These are phyloP conservation scores for Varroa destructor DNA, from an alignment of 1,140 invertebrate species.

Conservation along the genomic window DNA sequence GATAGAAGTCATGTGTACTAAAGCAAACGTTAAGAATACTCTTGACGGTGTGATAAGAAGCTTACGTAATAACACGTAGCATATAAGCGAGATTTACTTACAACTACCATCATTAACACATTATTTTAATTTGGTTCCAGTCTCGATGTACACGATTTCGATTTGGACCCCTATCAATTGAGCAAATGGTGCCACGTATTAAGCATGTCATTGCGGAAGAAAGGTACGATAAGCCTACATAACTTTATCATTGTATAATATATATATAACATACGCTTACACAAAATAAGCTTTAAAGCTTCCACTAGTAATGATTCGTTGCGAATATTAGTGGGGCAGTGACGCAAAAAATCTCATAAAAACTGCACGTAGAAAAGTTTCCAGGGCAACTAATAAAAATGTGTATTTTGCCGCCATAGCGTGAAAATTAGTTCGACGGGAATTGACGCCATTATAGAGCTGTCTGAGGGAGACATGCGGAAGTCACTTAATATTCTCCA, in stretches of 20 bases:
- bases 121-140: conserved; percentile 44
- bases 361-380: neutral
- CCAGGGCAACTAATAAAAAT: conserved; percentile 22
- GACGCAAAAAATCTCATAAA: neutral
- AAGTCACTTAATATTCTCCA: conserved; percentile 83
- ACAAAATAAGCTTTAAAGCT: neutral
- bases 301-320: no score
- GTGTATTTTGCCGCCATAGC: conserved; percentile 44
- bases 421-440: conserved; percentile 77
- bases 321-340: neutral
- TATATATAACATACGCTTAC: conserved; percentile 29
- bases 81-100: no score
- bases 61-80: no score
- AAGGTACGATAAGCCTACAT: conserved; percentile 48
- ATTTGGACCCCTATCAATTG: conserved; percentile 71
- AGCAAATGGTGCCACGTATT: conserved; percentile 79
- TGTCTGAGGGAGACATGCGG: conserved; percentile 95
- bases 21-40: no score
- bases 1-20: no score
- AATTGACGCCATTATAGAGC: conserved; percentile 68
- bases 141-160: conserved; percentile 93
- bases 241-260: conserved; percentile 28
- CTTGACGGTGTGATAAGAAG: no score
- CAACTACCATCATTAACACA: no score
- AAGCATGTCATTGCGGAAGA: conserved; percentile 71